A percentile compares a stretch with the other conserved stretches of the same genome.
Evolutionary conservation across 1,140 invertebrate species (phyloP).

Genomic region (Ostrea denselamellosa): DNA sequence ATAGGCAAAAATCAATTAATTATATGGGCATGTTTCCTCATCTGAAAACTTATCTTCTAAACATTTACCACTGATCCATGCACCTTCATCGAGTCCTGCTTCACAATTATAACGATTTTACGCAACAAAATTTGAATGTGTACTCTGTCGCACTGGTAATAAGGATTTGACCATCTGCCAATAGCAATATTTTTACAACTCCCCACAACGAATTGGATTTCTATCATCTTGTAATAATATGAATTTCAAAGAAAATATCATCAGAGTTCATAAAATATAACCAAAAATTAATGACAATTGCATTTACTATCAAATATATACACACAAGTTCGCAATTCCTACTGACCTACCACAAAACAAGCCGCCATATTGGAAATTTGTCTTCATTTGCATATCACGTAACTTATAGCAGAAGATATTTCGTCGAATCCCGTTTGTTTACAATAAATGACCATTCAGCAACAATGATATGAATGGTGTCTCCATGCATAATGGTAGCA

Average conservation of each 20-base stretch:
- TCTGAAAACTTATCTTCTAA: no score
- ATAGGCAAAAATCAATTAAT: no score
- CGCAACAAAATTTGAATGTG: background rate
- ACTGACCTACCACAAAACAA: slow-evolving; percentile 39
- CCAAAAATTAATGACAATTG: background rate
- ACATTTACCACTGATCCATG: no score
- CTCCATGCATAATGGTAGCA: background rate
- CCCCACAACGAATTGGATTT: background rate
- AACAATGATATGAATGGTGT: background rate
- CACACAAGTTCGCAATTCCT: background rate
- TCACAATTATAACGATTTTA: background rate
- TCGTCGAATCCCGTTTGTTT: background rate
- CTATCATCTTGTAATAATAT: background rate
- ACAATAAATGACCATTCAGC: background rate
- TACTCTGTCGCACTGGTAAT: background rate
- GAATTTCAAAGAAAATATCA: background rate
- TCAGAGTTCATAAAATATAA: background rate
- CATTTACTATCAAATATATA: background rate
- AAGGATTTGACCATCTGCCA: slow-evolving; percentile 29
- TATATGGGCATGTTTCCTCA: no score
- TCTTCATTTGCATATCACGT: slow-evolving; percentile 32
- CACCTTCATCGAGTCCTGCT: no score
- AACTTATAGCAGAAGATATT: background rate
- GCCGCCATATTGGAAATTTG: slow-evolving; percentile 31
- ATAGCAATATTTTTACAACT: background rate